phyloP scores from a whole-genome alignment of 2,797 vertebrate genomes.

The Pyrocephalus nanus region DNA sequence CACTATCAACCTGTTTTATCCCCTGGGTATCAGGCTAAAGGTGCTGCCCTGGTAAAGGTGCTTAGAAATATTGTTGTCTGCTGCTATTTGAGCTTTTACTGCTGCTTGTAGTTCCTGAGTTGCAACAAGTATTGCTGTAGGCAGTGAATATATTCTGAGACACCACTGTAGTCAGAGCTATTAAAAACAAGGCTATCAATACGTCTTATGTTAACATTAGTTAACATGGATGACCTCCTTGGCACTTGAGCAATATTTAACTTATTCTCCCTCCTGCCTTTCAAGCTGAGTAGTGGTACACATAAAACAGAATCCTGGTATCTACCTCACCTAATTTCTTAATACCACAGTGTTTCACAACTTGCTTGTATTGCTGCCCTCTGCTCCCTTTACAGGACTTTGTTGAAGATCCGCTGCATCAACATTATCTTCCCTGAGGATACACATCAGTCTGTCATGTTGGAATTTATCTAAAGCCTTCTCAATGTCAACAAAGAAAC shows the following conservation, averaged over 20 bases:
- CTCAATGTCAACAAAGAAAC: constrained; percentile 18
- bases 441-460: background rate
- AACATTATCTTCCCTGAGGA: constrained; percentile 4
- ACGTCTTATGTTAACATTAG: background rate
- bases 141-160: background rate
- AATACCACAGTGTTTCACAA: background rate
- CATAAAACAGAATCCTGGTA: background rate
- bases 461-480: constrained; percentile 26
- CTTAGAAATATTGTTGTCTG: background rate
- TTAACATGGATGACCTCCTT: background rate
- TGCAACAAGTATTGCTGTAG: background rate
- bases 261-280: background rate
- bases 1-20: background rate
- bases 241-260: background rate
- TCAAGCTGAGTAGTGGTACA: background rate
- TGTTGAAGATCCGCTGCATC: constrained; percentile 12
- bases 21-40: background rate
- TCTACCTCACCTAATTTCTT: background rate
- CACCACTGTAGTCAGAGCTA: background rate
- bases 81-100: background rate
- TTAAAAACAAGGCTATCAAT: background rate
- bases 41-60: background rate
- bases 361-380: background rate
- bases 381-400: background rate
- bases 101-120: background rate